These are phyloP conservation scores for Orestias chungarensis DNA, from an alignment of 2,797 vertebrate genomes.

Conservation along the genomic window DNA sequence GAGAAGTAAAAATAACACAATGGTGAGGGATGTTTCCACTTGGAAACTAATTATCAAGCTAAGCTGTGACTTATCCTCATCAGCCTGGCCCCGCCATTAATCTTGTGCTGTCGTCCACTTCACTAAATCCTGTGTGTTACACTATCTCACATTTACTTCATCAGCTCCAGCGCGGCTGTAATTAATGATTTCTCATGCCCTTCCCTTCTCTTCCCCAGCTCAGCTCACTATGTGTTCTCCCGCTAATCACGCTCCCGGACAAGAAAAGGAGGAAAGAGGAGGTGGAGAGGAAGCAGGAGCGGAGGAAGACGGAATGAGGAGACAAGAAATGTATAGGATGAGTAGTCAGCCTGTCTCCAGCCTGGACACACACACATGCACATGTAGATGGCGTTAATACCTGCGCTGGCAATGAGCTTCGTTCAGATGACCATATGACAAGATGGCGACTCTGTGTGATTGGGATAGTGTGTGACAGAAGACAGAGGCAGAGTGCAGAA, in stretches of 20 bases:
- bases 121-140: slow-evolving; percentile 87
- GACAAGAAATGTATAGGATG: slow-evolving; percentile 65
- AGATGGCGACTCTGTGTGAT: slow-evolving; percentile 79
- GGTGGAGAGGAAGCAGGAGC: slow-evolving; percentile 19
- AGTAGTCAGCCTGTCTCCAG: slow-evolving; percentile 71
- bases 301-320: slow-evolving; percentile 31
- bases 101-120: slow-evolving; percentile 87
- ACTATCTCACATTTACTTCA: slow-evolving; percentile 87
- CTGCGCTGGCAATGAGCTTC: slow-evolving; percentile 77
- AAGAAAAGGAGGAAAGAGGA: slow-evolving; percentile 55
- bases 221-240: slow-evolving; percentile 81
- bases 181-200: slow-evolving; percentile 85
- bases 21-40: slow-evolving; percentile 81
- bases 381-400: slow-evolving; percentile 67
- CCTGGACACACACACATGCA: slow-evolving; percentile 48
- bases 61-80: slow-evolving; percentile 85
- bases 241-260: slow-evolving; percentile 80
- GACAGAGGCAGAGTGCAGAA: slow-evolving; percentile 82
- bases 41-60: slow-evolving; percentile 87
- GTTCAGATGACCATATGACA: slow-evolving; percentile 80
- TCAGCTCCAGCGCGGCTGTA: slow-evolving; percentile 83
- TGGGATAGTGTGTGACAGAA: slow-evolving; percentile 80
- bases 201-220: slow-evolving; percentile 77
- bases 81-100: slow-evolving; percentile 84
- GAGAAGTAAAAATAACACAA: slow-evolving; percentile 81